phyloP scores from a whole-genome alignment of 2,888 invertebrate genomes.

The Lacanobia wlatinum region DNA sequence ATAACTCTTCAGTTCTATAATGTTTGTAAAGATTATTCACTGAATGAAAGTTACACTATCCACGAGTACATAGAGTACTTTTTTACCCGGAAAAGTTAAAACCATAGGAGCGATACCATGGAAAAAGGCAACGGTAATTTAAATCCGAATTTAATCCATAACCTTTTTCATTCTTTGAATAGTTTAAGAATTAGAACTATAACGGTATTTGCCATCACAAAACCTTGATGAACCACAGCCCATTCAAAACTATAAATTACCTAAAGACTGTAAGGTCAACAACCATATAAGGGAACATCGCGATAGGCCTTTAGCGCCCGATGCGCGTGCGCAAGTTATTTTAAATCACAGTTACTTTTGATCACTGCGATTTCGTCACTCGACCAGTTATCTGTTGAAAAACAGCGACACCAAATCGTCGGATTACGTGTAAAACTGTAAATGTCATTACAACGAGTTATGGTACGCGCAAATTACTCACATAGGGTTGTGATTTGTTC shows the following conservation, averaged over 20 bases:
- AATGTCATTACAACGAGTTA: constrained; percentile 68
- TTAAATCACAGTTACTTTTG: constrained; percentile 61
- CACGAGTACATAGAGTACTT: too few relatives aligned
- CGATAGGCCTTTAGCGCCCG: constrained; percentile 31
- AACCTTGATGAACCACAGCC: background rate
- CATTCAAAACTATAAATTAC: constrained; percentile 13
- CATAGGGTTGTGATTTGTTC: constrained; percentile 54
- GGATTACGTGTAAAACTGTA: constrained; percentile 69
- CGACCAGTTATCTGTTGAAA: constrained; percentile 49
- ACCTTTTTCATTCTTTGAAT: too few relatives aligned
- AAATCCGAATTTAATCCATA: too few relatives aligned
- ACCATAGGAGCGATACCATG: too few relatives aligned
- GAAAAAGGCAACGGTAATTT: too few relatives aligned
- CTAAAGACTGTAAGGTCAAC: constrained; percentile 38
- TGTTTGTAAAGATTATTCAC: too few relatives aligned
- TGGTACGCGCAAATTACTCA: constrained; percentile 56
- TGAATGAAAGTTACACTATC: too few relatives aligned
- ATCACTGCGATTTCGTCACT: constrained; percentile 62
- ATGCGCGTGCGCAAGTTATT: constrained; percentile 54
- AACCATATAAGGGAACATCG: constrained; percentile 52
- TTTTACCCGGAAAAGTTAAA: too few relatives aligned
- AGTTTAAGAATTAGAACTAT: background rate
- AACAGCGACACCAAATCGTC: constrained; percentile 59
- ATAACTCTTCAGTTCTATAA: too few relatives aligned
- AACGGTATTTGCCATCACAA: constrained; percentile 1